Evolutionary conservation across 2,797 vertebrate genomes (phyloP).

Genomic region (Pangasius mekongensis): DNA sequence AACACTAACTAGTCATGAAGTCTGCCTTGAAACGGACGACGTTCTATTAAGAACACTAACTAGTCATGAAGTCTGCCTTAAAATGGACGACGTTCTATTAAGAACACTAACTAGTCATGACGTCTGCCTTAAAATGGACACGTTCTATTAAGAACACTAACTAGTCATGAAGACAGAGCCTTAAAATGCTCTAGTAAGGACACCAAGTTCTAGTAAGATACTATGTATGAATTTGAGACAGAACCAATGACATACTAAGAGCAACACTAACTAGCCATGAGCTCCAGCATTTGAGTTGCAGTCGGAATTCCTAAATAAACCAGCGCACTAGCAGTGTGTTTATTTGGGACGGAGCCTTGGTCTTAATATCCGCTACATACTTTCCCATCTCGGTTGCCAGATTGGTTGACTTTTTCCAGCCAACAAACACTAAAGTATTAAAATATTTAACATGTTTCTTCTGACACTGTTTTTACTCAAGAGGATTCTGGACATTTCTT

Average conservation of each 20-base stretch:
- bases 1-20: background rate
- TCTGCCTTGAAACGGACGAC: no score
- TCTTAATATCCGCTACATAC: slow-evolving; percentile 7
- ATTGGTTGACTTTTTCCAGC: background rate
- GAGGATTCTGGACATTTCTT: slow-evolving; percentile 24
- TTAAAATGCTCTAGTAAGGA: no score
- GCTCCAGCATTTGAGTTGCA: background rate
- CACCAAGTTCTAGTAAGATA: background rate
- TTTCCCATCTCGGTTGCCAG: slow-evolving; percentile 50
- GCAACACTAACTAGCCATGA: background rate
- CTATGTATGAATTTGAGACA: background rate
- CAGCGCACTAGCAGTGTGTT: background rate
- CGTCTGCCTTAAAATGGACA: no score
- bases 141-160: no score
- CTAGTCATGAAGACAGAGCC: no score
- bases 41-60: no score
- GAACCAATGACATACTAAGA: no score
- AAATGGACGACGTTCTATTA: no score
- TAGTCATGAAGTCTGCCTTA: no score
- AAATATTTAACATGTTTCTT: background rate
- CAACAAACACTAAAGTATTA: slow-evolving; percentile 18
- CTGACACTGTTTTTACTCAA: background rate
- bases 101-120: no score
- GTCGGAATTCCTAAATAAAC: background rate
- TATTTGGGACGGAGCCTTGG: background rate